Base-by-base conservation (phyloP, 2,797 vertebrate species). In the Semaprochilodus insignis region DNA sequence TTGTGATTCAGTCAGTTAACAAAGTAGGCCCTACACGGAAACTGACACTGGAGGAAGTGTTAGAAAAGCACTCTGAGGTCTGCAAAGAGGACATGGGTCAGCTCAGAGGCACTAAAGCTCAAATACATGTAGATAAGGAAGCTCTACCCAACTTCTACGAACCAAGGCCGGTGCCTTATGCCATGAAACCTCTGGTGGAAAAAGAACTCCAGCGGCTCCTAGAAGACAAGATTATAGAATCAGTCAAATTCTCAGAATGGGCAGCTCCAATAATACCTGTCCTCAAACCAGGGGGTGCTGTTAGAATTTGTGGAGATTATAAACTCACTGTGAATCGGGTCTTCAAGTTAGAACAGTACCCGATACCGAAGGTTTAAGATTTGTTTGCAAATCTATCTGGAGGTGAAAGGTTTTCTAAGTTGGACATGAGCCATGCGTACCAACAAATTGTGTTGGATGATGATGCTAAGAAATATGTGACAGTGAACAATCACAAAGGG, bases 61-160 rank as follows among this genome's bases (percentile, higher is more conserved):
- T 57, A 21, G 72, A 74, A 72, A 72, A 27, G 69, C 69, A 72
- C 14, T 11, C 71, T 7, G 48, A 73, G 48, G 44, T 52, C 21
- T 54, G 4, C n/a, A 72, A 72, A 52, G 69, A 72, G 2, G 40
- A 74, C 17, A 14, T 69, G 16, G 66, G 34, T 25, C 66, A 74
- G 52, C 72, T 27, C 17, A 74, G 34, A 57, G 72, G 48, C 14
- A 54, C 44, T 11, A 74, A 25, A 57, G 51, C 72, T 19, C 54
- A 57, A 57, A 74, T 74, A 23, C 48, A 74, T 23, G 44, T 74
- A 19, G 48, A 55, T 21, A 74, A 31, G 19, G 23, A 74, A 74
- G 71, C 71, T 54, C 51, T n/a, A 55, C 71, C 51, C 17, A 74
- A 55, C 7, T 74, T 74, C 51, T 74, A 25, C 52, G 55, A 74